Evolutionary conservation across 2,888 invertebrate species (phyloP).

Genomic region (Heliothis peltigera): DNA sequence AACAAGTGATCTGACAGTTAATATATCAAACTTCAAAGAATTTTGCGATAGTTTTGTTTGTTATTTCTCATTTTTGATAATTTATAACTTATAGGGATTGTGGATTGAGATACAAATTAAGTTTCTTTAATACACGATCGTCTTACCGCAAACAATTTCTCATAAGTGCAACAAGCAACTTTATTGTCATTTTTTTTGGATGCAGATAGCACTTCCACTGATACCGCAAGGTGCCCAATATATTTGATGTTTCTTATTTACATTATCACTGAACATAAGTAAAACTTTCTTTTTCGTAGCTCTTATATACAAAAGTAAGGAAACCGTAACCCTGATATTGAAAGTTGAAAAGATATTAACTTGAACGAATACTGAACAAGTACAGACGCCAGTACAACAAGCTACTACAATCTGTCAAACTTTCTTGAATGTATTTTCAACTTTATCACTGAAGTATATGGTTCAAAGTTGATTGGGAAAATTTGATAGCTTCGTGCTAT

Average conservation of each 20-base stretch:
- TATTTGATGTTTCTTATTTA: neutral
- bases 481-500: too few species aligned
- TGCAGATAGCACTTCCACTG: neutral
- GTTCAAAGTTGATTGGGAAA: too few species aligned
- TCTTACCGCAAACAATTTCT: neutral
- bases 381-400: too few species aligned
- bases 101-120: neutral
- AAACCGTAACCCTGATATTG: too few species aligned
- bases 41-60: constrained; percentile 43
- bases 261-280: too few species aligned
- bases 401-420: too few species aligned
- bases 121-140: neutral
- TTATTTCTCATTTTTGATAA: constrained; percentile 26
- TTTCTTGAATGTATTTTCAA: too few species aligned
- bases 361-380: too few species aligned
- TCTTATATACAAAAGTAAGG: too few species aligned
- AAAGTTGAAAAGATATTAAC: too few species aligned
- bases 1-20: constrained; percentile 37
- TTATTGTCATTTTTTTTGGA: neutral
- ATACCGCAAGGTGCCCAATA: constrained; percentile 24
- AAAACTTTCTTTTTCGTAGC: too few species aligned
- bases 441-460: too few species aligned
- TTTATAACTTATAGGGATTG: constrained; percentile 12
- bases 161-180: neutral
- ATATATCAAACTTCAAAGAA: constrained; percentile 11